These are phyloP conservation scores for Cavia aperea DNA, from an alignment of 2,113 vertebrate genomes.

Conservation along the genomic window DNA sequence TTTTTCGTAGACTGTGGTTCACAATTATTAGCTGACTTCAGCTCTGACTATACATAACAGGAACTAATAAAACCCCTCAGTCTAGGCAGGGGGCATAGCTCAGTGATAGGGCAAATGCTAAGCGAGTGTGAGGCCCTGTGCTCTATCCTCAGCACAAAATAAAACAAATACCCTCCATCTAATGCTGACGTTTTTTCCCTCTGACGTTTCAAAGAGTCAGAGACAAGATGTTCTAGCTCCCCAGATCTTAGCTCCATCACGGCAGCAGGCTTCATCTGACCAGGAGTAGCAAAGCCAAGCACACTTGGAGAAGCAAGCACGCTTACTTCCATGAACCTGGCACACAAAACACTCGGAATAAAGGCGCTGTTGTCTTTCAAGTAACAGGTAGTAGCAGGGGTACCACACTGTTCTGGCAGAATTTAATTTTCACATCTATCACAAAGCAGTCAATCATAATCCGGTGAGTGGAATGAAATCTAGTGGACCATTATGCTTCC, in stretches of 20 bases:
- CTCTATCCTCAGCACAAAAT: background rate
- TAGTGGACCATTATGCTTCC: background rate
- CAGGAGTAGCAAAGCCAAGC: background rate
- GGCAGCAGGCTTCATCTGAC: background rate
- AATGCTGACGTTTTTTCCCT: background rate
- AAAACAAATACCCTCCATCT: background rate
- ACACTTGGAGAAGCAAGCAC: background rate
- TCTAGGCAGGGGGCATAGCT: background rate
- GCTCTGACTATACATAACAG: background rate
- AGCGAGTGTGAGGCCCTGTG: background rate
- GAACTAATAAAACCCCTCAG: background rate
- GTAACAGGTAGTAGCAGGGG: conserved; percentile 6
- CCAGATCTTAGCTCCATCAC: background rate
- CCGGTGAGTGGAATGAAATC: conserved; percentile 53
- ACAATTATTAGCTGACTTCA: background rate
- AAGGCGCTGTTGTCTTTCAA: conserved; percentile 43
- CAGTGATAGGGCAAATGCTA: background rate
- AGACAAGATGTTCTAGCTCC: background rate
- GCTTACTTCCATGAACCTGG: background rate
- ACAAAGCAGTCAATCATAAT: conserved; percentile 61
- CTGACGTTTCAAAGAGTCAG: background rate
- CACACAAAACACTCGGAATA: background rate
- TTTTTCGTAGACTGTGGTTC: background rate
- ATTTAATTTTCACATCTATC: conserved; percentile 64
- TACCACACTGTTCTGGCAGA: conserved; percentile 31